phyloP scores from a whole-genome alignment of 2,797 vertebrate species.

The Phoeniculus purpureus region DNA sequence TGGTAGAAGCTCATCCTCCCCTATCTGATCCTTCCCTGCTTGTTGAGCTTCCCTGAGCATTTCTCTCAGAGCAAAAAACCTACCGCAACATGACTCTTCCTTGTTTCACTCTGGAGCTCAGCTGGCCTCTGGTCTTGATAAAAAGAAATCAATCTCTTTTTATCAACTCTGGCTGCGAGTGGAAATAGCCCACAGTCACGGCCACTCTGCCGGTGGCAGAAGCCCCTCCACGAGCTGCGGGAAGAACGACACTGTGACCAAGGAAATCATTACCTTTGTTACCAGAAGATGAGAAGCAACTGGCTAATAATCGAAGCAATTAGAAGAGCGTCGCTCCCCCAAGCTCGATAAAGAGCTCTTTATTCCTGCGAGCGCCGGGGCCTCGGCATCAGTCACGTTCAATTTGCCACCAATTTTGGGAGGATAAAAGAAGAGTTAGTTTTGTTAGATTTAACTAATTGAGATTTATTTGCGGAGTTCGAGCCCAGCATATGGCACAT shows the following conservation, averaged over 20 bases:
- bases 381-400: background rate
- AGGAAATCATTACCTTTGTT: background rate
- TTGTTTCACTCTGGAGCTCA: background rate
- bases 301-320: slow-evolving; percentile 42
- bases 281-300: background rate
- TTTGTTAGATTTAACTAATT: slow-evolving; percentile 41
- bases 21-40: background rate
- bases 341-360: background rate
- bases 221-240: no score
- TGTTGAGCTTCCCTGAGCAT: background rate
- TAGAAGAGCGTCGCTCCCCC: background rate
- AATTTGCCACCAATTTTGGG: background rate
- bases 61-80: background rate
- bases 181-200: no score
- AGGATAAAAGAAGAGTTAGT: background rate
- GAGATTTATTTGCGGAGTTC: slow-evolving; percentile 8
- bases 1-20: no score
- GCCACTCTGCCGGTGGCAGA: no score
- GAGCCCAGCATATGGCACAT: background rate
- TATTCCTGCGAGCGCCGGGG: background rate
- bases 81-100: background rate
- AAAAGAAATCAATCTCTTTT: no score
- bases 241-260: background rate
- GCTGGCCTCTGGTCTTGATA: background rate
- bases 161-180: no score